Conservation (phyloP, 2,797 vertebrate species). For the Lophotriccus pileatus region DNA sequence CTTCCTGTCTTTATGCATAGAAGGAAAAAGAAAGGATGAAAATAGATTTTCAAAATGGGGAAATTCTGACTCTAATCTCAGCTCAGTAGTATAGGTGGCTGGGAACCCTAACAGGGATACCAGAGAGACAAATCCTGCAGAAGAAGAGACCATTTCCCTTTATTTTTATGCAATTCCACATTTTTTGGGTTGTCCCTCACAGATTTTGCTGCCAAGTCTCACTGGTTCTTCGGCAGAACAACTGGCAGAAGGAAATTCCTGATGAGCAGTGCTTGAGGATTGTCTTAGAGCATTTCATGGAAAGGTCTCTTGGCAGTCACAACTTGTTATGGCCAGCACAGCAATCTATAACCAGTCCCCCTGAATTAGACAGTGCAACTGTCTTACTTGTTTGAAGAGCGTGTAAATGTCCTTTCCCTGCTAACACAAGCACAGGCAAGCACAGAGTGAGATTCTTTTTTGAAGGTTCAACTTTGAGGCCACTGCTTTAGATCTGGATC, state of each 20-base stretch:
- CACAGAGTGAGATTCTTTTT: background rate
- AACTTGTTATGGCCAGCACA: background rate
- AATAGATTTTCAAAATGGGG: background rate
- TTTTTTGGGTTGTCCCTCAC: background rate
- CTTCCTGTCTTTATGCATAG: background rate
- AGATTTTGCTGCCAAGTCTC: background rate
- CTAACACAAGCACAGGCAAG: background rate
- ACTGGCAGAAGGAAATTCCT: background rate
- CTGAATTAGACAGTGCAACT: background rate
- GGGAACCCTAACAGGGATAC: background rate
- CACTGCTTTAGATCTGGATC: background rate
- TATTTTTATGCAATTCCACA: background rate
- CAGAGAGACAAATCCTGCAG: background rate
- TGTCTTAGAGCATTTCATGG: background rate
- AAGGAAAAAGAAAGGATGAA: background rate
- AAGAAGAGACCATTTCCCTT: background rate
- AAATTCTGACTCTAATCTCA: background rate
- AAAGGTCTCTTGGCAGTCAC: background rate
- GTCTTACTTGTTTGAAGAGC: background rate
- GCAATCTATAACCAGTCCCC: background rate
- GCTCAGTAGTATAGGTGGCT: background rate
- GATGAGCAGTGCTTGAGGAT: background rate
- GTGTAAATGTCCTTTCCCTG: background rate
- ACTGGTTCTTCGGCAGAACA: background rate
- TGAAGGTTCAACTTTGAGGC: background rate